A percentile compares a stretch with the other conserved stretches of the same genome.
phyloP scores from a whole-genome alignment of 2,888 invertebrate species.

The Drosophila mercatorum region DNA sequence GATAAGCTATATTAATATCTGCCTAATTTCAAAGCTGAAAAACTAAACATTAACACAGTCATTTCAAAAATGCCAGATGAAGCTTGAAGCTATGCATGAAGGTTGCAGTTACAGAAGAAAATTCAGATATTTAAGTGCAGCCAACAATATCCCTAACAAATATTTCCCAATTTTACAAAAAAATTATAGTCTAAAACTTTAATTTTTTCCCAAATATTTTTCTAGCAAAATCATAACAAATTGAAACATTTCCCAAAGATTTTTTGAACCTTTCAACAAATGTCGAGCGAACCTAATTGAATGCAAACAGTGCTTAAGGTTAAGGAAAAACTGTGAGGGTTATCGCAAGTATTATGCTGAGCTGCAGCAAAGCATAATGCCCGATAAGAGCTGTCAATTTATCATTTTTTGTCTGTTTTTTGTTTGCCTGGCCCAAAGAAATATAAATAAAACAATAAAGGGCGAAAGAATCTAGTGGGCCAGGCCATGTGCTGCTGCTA shows the following conservation, averaged over 20 bases:
- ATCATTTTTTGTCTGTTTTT: conserved; percentile 42
- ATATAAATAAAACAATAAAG: conserved; percentile 14
- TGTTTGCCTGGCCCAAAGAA: conserved; percentile 3
- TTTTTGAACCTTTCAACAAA: background rate
- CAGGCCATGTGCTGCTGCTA: conserved; percentile 27
- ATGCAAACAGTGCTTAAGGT: conserved; percentile 46
- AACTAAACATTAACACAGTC: background rate
- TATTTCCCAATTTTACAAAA: too few species aligned
- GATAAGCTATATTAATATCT: background rate
- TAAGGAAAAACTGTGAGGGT: conserved; percentile 23
- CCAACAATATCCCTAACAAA: too few species aligned
- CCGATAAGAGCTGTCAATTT: conserved; percentile 77
- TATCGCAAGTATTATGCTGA: conserved; percentile 30
- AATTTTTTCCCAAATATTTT: background rate
- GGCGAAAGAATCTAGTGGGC: conserved; percentile 34
- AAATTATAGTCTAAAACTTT: background rate
- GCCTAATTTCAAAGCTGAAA: background rate
- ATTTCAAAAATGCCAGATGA: background rate
- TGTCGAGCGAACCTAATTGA: conserved; percentile 36
- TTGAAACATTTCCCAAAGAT: background rate
- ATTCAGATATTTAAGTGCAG: background rate
- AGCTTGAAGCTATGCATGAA: background rate
- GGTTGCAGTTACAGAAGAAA: background rate
- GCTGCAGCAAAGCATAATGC: conserved; percentile 56
- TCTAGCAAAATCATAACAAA: background rate